Evolutionary conservation across 2,888 invertebrate genomes (phyloP).

Genomic region (Heteropelma amictum): DNA sequence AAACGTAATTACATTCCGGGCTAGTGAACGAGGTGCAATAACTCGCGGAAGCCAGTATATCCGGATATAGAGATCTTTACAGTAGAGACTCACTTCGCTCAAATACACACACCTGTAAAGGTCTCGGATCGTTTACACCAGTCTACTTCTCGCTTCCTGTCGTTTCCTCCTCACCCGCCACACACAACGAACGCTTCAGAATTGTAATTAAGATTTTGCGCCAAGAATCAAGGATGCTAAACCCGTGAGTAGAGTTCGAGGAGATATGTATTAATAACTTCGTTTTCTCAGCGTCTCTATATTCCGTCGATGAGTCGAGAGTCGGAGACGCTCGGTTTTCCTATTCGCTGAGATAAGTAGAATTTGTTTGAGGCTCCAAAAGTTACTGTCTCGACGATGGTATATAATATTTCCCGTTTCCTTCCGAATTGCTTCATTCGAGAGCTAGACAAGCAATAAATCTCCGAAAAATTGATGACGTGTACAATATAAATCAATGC

Average conservation of each 20-base stretch:
- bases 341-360: constrained; percentile 11
- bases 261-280: constrained; percentile 10
- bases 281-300: constrained; percentile 7
- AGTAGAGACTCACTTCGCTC: background rate
- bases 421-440: background rate
- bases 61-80: constrained; percentile 12
- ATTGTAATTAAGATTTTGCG: constrained; percentile 42
- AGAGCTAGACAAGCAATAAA: background rate
- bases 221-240: constrained; percentile 20
- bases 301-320: constrained; percentile 4
- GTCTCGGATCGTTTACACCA: background rate
- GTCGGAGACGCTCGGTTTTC: background rate
- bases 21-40: constrained; percentile 45
- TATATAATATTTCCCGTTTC: background rate
- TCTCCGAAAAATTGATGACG: background rate
- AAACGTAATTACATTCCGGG: constrained; percentile 54
- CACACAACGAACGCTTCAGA: background rate
- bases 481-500: background rate
- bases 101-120: background rate
- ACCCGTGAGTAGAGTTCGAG: background rate
- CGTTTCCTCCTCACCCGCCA: no score
- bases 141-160: background rate
- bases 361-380: background rate
- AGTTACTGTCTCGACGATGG: constrained; percentile 8
- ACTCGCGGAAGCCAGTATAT: constrained; percentile 23